Evolutionary conservation across 2,113 vertebrate genomes (phyloP), one percentile per base, ranked within the genome.

Genomic region (Otolemur garnettii): DNA sequence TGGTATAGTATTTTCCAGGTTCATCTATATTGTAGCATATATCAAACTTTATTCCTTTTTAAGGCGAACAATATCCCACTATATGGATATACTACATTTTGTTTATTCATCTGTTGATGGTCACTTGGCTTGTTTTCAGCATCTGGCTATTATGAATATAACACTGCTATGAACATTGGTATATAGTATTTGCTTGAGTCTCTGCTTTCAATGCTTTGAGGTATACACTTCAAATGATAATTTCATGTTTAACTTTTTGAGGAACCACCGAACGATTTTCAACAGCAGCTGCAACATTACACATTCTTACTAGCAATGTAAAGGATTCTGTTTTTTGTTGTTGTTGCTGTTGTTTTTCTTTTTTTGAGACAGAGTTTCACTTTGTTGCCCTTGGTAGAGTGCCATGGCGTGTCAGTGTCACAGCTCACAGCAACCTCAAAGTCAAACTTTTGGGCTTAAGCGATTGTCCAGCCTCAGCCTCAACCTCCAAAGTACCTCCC

Each of bases 221-320:
- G 60, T 93, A 13, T 66, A 68, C 21, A 79, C 42, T 17, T 96
- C 68, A 66, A n/a, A 28, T 22, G 68, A 38, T 78, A 35, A 28
- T 77, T 82, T 78, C 85, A 45, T 74, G n/a, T 96, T 84, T 93
- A 75, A 42, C 64, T 74, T 90, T 90, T 78, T 94, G 30, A 88
- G 71, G 78, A 91, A 75, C 53, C 2, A 24, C 30, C 28, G 80
- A 71, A 75, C 42, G 42, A 1, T 60, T 95, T 84, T 87, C 57
- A 57, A 45, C 22, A n/a, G 35, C 4, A 45, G 85, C 55, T 74
- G 55, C n/a, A 87, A 68, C 69, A 28, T 90, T 86, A 93, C 75
- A 93, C 68, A 88, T 88, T 79, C n/a, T 74, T 57, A 72, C 22
- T 53, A 92, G 33, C 89, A 90, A 72, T 60, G 57, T 17, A 62